Percentiles rank a stretch among this genome's conserved stretches.
Conservation (phyloP, 2,888 invertebrate species). For the Julus scanicus region DNA sequence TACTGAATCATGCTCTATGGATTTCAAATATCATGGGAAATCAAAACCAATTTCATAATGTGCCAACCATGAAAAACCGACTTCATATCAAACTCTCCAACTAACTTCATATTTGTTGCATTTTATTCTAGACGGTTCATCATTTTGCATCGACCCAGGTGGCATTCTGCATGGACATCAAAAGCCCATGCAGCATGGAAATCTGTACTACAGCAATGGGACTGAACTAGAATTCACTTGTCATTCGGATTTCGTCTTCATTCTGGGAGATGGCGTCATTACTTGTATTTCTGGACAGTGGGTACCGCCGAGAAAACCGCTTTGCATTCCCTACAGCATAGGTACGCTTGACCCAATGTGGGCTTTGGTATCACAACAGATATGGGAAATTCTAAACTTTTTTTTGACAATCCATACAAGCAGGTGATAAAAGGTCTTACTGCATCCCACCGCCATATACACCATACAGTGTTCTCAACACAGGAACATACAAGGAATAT, state of each 20-base stretch:
- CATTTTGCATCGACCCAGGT: neutral
- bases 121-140: neutral
- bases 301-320: neutral
- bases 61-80: neutral
- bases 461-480: neutral
- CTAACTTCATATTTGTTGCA: neutral
- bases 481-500: neutral
- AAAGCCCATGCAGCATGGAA: neutral
- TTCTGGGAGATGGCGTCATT: slow-evolving; percentile 6
- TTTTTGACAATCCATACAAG: neutral
- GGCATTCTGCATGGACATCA: neutral
- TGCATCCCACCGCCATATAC: neutral
- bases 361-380: neutral
- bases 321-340: neutral
- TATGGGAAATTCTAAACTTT: neutral
- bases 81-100: neutral
- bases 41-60: neutral
- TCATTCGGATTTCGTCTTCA: neutral
- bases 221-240: neutral
- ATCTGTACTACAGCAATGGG: slow-evolving; percentile 26
- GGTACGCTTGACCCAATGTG: neutral
- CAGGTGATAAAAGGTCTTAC: neutral
- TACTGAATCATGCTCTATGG: no score
- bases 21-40: no score
- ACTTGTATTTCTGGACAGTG: neutral